These are phyloP conservation scores for Protophormia terraenovae DNA, from an alignment of 2,888 invertebrate genomes.

Conservation along the genomic window DNA sequence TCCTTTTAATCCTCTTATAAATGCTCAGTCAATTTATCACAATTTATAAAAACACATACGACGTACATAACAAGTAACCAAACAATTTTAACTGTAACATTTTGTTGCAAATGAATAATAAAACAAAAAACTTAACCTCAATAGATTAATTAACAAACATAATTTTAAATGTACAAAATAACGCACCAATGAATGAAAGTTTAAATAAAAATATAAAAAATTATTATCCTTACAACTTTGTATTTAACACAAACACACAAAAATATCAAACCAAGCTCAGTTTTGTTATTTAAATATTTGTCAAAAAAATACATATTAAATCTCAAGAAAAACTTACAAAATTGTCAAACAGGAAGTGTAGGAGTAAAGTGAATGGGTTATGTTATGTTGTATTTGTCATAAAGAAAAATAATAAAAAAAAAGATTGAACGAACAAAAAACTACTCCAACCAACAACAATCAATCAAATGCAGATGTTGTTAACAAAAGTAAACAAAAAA, in stretches of 20 bases:
- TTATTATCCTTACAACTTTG: constrained; percentile 18
- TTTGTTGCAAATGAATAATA: constrained; percentile 33
- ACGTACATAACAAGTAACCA: not conserved
- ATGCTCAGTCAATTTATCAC: constrained; percentile 16
- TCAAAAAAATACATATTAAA: not conserved
- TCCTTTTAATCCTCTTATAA: constrained; percentile 12
- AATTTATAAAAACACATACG: constrained; percentile 19
- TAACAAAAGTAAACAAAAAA: constrained; percentile 22
- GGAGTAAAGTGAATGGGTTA: constrained; percentile 3
- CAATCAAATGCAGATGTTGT: constrained; percentile 65
- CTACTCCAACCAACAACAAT: constrained; percentile 41
- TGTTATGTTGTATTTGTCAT: too few relatives aligned
- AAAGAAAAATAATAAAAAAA: not conserved
- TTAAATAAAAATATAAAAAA: not conserved
- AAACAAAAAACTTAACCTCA: constrained; percentile 56
- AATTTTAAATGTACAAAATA: constrained; percentile 31
- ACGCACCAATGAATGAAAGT: not conserved
- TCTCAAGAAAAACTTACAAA: not conserved
- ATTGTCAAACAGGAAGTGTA: constrained; percentile 32
- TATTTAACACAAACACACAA: constrained; percentile 9
- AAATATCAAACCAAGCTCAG: not conserved
- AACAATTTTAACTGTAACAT: constrained; percentile 9
- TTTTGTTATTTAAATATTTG: constrained; percentile 13
- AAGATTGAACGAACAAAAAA: too few relatives aligned
- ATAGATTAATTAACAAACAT: constrained; percentile 61